phyloP scores from a whole-genome alignment of 2,797 vertebrate genomes.

The Helarctos malayanus region DNA sequence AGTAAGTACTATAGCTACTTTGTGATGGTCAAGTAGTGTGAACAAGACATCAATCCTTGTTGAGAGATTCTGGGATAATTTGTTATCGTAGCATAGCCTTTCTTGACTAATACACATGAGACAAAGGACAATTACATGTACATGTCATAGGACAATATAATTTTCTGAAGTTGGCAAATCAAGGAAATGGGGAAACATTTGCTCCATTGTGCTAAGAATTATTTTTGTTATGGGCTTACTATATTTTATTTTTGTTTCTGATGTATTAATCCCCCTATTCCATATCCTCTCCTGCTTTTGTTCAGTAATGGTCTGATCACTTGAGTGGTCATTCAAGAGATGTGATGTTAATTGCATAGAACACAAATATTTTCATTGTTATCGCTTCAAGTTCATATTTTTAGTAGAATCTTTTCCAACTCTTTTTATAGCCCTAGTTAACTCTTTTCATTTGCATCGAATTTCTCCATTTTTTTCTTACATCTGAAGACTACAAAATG shows the following conservation, averaged over 20 bases:
- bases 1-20: not conserved
- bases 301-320: not conserved
- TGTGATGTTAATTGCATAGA: not conserved
- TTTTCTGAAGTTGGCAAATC: not conserved
- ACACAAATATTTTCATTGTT: not conserved
- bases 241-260: not conserved
- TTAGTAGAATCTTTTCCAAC: not conserved
- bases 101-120: not conserved
- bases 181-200: not conserved
- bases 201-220: not conserved
- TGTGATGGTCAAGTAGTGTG: not conserved
- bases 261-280: not conserved
- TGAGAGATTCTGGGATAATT: slow-evolving; percentile 27
- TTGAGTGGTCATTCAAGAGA: not conserved
- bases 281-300: not conserved
- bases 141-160: not conserved
- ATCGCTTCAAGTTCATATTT: not conserved
- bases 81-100: not conserved
- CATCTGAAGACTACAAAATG: not conserved
- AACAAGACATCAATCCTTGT: not conserved
- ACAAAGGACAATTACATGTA: not conserved
- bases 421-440: not conserved
- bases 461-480: slow-evolving; percentile 4
- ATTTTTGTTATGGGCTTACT: not conserved
- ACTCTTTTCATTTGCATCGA: not conserved